phyloP scores from a whole-genome alignment of 2,797 vertebrate species.

The Rhinophrynus dorsalis region DNA sequence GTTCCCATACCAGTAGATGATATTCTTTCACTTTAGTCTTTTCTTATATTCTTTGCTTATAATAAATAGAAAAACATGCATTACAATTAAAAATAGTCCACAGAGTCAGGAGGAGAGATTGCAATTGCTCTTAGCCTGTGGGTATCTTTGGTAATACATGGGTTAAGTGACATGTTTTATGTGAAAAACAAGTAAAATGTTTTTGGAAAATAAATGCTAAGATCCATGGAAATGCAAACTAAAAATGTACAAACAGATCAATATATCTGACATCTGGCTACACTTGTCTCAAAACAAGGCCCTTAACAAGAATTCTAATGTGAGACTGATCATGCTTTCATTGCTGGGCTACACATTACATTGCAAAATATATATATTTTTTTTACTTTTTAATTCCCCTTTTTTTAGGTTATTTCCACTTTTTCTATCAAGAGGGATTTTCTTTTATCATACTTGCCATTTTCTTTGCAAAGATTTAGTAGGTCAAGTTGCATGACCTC shows the following conservation, averaged over 20 bases:
- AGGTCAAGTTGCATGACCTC: slow-evolving; percentile 23
- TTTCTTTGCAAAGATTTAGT: slow-evolving; percentile 25
- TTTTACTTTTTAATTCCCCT: background rate
- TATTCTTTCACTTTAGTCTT: too few species aligned
- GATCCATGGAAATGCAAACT: too few species aligned
- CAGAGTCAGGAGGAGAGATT: too few species aligned
- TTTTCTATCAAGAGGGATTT: slow-evolving; percentile 36
- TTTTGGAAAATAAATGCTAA: too few species aligned
- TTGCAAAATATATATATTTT: slow-evolving; percentile 20
- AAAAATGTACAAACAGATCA: background rate
- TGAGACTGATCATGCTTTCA: slow-evolving; percentile 3
- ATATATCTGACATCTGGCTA: slow-evolving; percentile 18
- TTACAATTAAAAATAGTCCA: too few species aligned
- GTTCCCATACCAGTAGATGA: too few species aligned
- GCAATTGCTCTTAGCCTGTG: too few species aligned
- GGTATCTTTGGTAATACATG: too few species aligned
- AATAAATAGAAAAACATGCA: too few species aligned
- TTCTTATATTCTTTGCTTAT: too few species aligned
- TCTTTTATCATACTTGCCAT: slow-evolving; percentile 31
- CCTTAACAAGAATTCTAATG: slow-evolving; percentile 28
- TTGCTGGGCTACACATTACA: slow-evolving; percentile 12
- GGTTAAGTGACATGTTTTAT: too few species aligned
- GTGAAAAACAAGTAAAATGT: too few species aligned
- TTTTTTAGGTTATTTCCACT: slow-evolving; percentile 17
- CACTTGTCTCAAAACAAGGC: background rate